Conservation (phyloP, 2,797 vertebrate genomes). For the Arctocebus calabarensis region DNA sequence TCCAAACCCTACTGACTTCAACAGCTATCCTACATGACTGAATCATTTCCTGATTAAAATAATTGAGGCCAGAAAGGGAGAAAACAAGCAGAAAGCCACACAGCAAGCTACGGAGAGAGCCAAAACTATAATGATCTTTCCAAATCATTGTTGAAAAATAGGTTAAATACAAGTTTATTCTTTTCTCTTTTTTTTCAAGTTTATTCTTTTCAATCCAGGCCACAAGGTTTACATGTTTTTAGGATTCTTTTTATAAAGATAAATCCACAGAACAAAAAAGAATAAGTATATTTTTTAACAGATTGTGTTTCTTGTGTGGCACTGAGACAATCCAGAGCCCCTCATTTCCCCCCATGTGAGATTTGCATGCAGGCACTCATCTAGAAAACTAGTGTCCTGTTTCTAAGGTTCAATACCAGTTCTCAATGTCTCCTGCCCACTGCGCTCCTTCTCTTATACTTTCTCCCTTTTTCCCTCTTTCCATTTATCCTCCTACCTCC, state of each 20-base stretch:
- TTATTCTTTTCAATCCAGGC: not conserved
- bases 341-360: not conserved
- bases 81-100: not conserved
- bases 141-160: not conserved
- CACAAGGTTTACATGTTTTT: not conserved
- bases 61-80: not conserved
- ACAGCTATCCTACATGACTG: not conserved
- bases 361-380: not conserved
- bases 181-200: not conserved
- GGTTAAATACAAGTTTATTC: not conserved
- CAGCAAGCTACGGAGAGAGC: not conserved
- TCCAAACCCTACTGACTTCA: not conserved
- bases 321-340: not conserved
- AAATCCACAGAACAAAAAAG: not conserved
- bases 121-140: not conserved
- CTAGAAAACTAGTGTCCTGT: not conserved
- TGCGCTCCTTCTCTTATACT: not conserved
- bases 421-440: not conserved
- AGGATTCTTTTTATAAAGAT: not conserved
- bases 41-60: not conserved
- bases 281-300: not conserved
- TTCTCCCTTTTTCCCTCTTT: not conserved
- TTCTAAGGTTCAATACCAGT: not conserved
- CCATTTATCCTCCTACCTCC: not conserved
- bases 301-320: not conserved